phyloP scores from a whole-genome alignment of 1,140 invertebrate species.

The Choristoneura fumiferana region DNA sequence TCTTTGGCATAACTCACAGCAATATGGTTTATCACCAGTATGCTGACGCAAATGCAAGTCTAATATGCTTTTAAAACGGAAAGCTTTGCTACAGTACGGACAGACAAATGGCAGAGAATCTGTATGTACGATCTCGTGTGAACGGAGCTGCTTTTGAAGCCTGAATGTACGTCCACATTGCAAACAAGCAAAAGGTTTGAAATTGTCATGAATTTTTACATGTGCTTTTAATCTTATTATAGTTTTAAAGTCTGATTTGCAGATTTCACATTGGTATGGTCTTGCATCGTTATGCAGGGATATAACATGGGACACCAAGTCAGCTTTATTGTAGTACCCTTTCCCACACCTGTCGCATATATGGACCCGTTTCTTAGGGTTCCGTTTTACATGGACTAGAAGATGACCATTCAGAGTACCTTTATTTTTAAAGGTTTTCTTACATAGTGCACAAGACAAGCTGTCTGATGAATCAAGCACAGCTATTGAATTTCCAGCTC shows the following conservation, averaged over 20 bases:
- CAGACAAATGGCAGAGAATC: constrained; percentile 90
- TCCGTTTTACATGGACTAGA: neutral
- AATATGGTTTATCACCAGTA: constrained; percentile 81
- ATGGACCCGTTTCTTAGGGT: neutral
- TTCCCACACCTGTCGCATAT: constrained; percentile 4
- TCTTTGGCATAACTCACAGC: constrained; percentile 81
- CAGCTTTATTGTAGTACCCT: neutral
- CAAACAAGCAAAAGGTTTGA: neutral
- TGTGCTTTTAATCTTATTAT: neutral
- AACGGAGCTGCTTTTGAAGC: constrained; percentile 65
- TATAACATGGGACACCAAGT: neutral
- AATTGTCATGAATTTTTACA: neutral
- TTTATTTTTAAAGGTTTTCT: constrained; percentile 11
- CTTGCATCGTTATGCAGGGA: neutral
- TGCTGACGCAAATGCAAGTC: constrained; percentile 83
- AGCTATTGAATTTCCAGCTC: neutral
- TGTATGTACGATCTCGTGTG: constrained; percentile 84
- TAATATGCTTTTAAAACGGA: constrained; percentile 84
- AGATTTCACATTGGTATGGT: constrained; percentile 6
- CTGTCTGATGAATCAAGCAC: neutral
- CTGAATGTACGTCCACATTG: constrained; percentile 79
- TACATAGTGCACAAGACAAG: neutral
- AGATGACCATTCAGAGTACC: neutral
- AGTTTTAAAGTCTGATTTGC: constrained; percentile 3
- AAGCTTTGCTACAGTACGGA: constrained; percentile 85